These are phyloP conservation scores for Eupithecia exiguata DNA, from an alignment of 2,888 invertebrate genomes.

Conservation along the genomic window DNA sequence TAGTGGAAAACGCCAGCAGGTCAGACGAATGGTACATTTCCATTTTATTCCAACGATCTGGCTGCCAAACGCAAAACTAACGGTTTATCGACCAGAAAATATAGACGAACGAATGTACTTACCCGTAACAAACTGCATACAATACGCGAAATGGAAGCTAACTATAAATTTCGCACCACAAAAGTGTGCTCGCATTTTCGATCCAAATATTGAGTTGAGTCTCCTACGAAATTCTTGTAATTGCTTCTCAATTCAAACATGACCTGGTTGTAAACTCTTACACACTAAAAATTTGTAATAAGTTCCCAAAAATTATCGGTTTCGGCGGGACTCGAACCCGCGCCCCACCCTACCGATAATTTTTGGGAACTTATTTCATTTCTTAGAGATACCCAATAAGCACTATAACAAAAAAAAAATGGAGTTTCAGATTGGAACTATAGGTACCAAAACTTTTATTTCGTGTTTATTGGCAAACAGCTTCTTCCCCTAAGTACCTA, in stretches of 20 bases:
- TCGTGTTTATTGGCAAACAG: too few species aligned
- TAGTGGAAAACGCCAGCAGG: not conserved
- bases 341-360: too few species aligned
- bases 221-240: not conserved
- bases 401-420: too few species aligned
- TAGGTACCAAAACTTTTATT: too few species aligned
- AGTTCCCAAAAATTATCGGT: too few species aligned
- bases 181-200: constrained; percentile 43
- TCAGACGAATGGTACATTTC: not conserved
- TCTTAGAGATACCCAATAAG: too few species aligned
- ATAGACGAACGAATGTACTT: constrained; percentile 30
- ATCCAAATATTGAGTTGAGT: constrained; percentile 5
- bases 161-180: constrained; percentile 33
- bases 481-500: too few species aligned
- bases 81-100: constrained; percentile 31
- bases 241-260: not conserved
- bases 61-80: constrained; percentile 15
- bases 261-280: not conserved
- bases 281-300: too few species aligned
- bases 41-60: constrained; percentile 9
- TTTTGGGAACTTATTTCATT: too few species aligned
- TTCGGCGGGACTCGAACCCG: too few species aligned
- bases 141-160: constrained; percentile 31
- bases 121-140: constrained; percentile 31
- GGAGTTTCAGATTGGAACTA: too few species aligned